A percentile compares a stretch with the other conserved stretches of the same genome.
These are phyloP conservation scores for Dione juno DNA, from an alignment of 2,888 invertebrate species.

Conservation along the genomic window DNA sequence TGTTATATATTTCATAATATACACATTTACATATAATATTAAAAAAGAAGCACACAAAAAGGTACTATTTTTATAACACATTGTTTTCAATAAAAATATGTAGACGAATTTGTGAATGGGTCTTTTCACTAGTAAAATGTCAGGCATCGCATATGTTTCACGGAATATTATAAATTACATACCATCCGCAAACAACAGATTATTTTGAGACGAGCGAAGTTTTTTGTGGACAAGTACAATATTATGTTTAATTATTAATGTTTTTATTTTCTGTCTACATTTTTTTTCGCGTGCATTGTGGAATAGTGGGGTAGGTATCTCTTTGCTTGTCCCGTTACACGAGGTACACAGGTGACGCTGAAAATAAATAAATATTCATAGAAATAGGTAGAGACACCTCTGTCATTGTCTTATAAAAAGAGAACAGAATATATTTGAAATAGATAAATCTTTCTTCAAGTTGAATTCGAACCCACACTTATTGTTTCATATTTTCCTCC, in stretches of 20 bases:
- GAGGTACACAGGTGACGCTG: rapidly evolving
- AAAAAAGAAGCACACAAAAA: conserved; percentile 7
- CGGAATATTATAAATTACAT: conserved; percentile 34
- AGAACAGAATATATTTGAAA: too few species aligned
- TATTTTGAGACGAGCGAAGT: conserved; percentile 29
- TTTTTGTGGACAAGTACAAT: conserved; percentile 27
- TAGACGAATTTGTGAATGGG: conserved; percentile 34
- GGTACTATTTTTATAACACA: conserved; percentile 7
- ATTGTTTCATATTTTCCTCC: too few species aligned
- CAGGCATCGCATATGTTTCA: conserved; percentile 27
- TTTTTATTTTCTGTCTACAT: neutral
- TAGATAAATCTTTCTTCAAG: too few species aligned
- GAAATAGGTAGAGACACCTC: too few species aligned
- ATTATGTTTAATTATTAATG: neutral
- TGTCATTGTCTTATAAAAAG: too few species aligned
- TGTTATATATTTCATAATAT: neutral
- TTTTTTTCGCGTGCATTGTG: too few species aligned
- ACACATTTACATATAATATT: neutral
- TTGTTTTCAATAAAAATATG: conserved; percentile 28
- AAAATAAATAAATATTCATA: too few species aligned
- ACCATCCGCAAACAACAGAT: conserved; percentile 27
- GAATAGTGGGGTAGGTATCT: too few species aligned
- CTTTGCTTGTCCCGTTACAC: neutral
- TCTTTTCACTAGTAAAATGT: conserved; percentile 35
- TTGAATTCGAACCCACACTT: too few species aligned